Evolutionary conservation across 2,888 invertebrate genomes (phyloP), one percentile per base, ranked within the genome.

Genomic region (Orchesellides sinensis): DNA sequence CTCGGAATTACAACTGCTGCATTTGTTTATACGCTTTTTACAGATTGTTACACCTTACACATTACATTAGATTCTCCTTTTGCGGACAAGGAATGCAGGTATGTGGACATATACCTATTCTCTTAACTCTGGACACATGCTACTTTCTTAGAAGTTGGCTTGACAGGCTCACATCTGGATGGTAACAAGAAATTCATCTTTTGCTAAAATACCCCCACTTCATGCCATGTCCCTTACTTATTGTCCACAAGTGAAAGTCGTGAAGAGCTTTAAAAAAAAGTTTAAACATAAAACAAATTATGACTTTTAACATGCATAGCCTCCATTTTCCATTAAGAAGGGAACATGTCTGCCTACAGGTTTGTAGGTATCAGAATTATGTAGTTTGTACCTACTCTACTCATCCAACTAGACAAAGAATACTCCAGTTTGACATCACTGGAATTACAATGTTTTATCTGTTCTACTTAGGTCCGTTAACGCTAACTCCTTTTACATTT

Each of bases 101-200:
- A 40, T 40, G 19, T 63, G 40, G 14, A 17, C 40, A 40, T 40
- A 63, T 29, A n/a, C n/a, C n/a, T n/a, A n/a, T n/a, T n/a, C n/a
- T n/a, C n/a, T n/a, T n/a, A n/a, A n/a, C n/a, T n/a, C n/a, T 63
- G 63, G 35, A 35, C 63, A 63, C 40, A 40, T 59, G 12, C 56
- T 56, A 6, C 5, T 12, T 2, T 56, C 14, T 8, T 3, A 6
- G 2, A n/a, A 8, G 59, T 29, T 23, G n/a, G 5, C 49, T 29
- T 23, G 54, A 35, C 52, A 74, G 35, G 40, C 74, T 65, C 65
- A 74, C 74, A 74, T 74, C 74, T 74, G 52, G 65, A 74, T 35
- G 59, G 65, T 25, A 74, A 35, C 65, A 54, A 65, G 65, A 65
- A 65, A 74, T 74, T 74, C 40, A 65, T 65, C 63, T 49, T 70